These are phyloP conservation scores for Pyrrhosoma nymphula DNA, from an alignment of 2,888 invertebrate species.

Conservation along the genomic window DNA sequence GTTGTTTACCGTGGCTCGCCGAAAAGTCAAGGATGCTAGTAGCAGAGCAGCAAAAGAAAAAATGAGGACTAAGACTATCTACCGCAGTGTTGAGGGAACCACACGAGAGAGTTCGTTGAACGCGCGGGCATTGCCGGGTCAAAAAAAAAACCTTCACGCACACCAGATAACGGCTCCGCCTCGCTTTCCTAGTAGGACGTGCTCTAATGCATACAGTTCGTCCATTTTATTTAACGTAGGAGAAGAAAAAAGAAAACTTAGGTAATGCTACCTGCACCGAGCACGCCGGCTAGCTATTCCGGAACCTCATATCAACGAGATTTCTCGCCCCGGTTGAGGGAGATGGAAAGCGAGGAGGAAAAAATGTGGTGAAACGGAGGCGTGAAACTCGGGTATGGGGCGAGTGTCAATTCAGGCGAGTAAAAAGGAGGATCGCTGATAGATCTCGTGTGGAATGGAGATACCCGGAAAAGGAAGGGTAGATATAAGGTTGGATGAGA, in stretches of 20 bases:
- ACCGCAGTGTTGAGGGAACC: too few species aligned
- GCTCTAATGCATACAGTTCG: not conserved
- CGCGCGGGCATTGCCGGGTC: too few species aligned
- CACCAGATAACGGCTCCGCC: too few species aligned
- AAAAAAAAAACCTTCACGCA: too few species aligned
- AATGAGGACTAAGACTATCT: too few species aligned
- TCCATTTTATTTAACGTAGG: not conserved
- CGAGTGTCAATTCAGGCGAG: not conserved
- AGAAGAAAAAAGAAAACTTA: not conserved
- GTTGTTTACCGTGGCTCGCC: too few species aligned
- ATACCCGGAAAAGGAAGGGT: not conserved
- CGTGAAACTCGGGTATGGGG: not conserved
- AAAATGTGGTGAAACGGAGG: not conserved
- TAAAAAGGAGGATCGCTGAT: not conserved
- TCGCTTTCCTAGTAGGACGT: too few species aligned
- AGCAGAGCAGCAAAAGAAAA: too few species aligned
- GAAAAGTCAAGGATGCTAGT: too few species aligned
- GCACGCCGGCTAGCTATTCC: not conserved
- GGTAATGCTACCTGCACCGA: too few species aligned
- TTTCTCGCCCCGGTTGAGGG: not conserved
- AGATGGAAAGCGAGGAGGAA: not conserved
- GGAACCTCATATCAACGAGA: not conserved
- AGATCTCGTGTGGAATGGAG: not conserved
- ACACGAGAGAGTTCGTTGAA: too few species aligned
- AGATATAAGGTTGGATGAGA: not conserved